Percentiles rank a stretch among this genome's conserved stretches.
Evolutionary conservation across 2,113 vertebrate genomes (phyloP).

Genomic region (Aphyosemion australe): DNA sequence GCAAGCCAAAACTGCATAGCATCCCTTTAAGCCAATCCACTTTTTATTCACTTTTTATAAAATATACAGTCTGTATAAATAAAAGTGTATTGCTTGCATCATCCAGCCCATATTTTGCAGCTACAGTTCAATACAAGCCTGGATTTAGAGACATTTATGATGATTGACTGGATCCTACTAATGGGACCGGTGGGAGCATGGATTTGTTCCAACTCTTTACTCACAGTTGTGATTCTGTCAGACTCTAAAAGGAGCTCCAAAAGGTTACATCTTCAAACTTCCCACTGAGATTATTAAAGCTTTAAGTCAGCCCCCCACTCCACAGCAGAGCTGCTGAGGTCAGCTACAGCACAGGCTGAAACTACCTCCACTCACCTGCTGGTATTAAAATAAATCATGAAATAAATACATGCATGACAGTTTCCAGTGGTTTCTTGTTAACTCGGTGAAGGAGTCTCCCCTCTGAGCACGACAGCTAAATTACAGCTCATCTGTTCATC

Average conservation of each 20-base stretch:
- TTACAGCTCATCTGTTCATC: constrained; percentile 19
- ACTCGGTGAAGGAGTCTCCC: background rate
- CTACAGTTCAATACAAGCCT: no score
- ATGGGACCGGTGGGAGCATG: no score
- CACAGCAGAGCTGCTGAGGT: constrained; percentile 18
- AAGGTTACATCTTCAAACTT: background rate
- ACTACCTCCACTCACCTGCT: constrained; percentile 3
- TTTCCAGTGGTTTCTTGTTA: constrained; percentile 2
- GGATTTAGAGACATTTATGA: background rate
- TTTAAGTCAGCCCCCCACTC: background rate
- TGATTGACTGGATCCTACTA: no score
- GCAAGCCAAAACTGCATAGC: no score
- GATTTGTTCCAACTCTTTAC: background rate
- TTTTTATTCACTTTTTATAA: no score
- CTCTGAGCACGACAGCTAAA: constrained; percentile 12
- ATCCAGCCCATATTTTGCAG: no score
- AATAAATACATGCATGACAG: background rate
- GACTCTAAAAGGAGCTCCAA: background rate
- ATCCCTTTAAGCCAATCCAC: no score
- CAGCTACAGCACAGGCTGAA: background rate
- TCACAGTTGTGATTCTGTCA: background rate
- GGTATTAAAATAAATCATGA: constrained; percentile 3
- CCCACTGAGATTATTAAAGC: constrained; percentile 31
- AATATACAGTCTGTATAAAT: no score
- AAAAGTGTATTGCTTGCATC: no score